Conservation (phyloP, 1,140 invertebrate species). For the Zaprionus vittiger region DNA sequence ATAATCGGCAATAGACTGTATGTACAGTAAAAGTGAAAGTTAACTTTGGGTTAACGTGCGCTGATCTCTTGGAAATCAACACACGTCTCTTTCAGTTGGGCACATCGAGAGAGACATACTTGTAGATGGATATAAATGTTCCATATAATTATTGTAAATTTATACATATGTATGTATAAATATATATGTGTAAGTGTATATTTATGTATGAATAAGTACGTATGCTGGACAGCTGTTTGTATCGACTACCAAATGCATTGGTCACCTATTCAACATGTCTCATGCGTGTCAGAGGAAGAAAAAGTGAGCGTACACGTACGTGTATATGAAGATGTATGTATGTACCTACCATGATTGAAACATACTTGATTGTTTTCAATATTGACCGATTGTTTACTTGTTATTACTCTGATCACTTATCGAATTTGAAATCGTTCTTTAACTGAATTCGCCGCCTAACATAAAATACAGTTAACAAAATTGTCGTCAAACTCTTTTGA, state of each 20-base stretch:
- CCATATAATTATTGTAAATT: neutral
- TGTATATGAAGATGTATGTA: neutral
- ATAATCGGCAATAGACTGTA: conserved; percentile 4
- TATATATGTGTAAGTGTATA: neutral
- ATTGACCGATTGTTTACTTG: conserved; percentile 70
- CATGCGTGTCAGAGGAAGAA: no score
- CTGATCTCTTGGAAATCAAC: conserved; percentile 62
- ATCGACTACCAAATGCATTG: neutral
- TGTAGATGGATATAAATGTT: conserved; percentile 16
- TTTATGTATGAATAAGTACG: neutral
- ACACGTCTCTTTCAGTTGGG: conserved; percentile 56
- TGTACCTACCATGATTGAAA: conserved; percentile 46
- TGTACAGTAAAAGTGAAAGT: conserved; percentile 65
- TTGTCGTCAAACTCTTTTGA: conserved; percentile 11
- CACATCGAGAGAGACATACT: conserved; percentile 57
- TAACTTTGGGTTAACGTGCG: conserved; percentile 69
- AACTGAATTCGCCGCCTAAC: conserved; percentile 32
- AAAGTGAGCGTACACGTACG: neutral
- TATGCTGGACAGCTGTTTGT: neutral
- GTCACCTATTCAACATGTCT: no score
- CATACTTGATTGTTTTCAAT: conserved; percentile 77
- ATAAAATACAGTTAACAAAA: conserved; percentile 37
- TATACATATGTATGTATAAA: neutral
- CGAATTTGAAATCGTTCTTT: conserved; percentile 50
- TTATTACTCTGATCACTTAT: neutral